Conservation (phyloP, 2,888 invertebrate species). For the Ormyrus pomaceus region DNA sequence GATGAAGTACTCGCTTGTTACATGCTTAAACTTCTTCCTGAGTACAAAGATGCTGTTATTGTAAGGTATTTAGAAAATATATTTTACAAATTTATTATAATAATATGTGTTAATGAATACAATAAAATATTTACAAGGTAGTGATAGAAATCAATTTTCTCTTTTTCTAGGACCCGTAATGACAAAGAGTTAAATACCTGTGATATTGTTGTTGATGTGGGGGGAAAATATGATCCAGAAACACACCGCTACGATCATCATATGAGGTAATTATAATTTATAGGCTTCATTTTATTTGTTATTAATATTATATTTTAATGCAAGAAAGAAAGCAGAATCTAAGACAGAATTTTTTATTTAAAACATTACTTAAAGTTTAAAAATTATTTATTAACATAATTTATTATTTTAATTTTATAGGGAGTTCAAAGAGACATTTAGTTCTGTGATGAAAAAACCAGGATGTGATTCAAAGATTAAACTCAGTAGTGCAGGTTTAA, state of each 20-base stretch:
- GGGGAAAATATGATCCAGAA: constrained; percentile 87
- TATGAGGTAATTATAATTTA: constrained; percentile 79
- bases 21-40: constrained; percentile 89
- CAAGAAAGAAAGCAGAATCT: neutral
- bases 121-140: neutral
- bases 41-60: constrained; percentile 88
- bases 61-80: constrained; percentile 75
- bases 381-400: neutral
- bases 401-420: constrained; percentile 57
- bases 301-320: neutral
- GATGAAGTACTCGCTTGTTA: constrained; percentile 97
- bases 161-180: constrained; percentile 77
- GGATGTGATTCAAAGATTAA: constrained; percentile 77
- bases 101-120: constrained; percentile 5
- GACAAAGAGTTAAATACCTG: constrained; percentile 77
- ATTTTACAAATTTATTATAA: constrained; percentile 12
- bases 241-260: constrained; percentile 95
- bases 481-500: constrained; percentile 95
- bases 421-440: constrained; percentile 66
- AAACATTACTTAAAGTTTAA: neutral
- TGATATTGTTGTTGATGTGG: constrained; percentile 94
- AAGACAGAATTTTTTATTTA: neutral
- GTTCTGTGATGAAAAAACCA: constrained; percentile 69
- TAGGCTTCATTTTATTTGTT: neutral
- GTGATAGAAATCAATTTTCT: neutral